These are phyloP conservation scores for Charadrius vociferus DNA, from an alignment of 2,113 vertebrate genomes.

Conservation along the genomic window DNA sequence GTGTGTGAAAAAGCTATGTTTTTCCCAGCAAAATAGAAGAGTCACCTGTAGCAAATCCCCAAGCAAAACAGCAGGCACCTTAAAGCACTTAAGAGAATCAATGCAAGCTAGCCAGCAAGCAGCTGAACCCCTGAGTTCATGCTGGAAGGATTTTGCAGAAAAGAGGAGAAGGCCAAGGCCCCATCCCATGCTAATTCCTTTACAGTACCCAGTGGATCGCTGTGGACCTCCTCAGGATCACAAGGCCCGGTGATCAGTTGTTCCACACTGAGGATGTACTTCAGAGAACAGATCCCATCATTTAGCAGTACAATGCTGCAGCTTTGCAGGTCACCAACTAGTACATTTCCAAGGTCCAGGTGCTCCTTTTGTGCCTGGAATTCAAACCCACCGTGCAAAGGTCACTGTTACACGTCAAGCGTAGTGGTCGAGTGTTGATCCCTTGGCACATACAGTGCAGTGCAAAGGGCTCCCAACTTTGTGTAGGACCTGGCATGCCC, in stretches of 20 bases:
- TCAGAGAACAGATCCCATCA: conserved; percentile 80
- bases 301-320: conserved; percentile 83
- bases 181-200: neutral
- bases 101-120: neutral
- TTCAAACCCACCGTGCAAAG: neutral
- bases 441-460: neutral
- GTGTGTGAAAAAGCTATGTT: neutral
- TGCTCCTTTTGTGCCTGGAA: conserved; percentile 77
- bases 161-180: neutral
- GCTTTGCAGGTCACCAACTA: conserved; percentile 78
- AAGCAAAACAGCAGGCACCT: neutral
- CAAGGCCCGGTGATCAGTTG: conserved; percentile 68
- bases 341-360: conserved; percentile 82
- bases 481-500: neutral
- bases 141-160: neutral
- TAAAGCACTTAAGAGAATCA: neutral
- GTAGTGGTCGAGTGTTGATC: neutral
- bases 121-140: neutral
- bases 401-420: neutral
- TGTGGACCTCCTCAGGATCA: neutral
- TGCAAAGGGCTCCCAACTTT: neutral
- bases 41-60: neutral
- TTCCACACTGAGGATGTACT: conserved; percentile 80
- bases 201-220: conserved; percentile 75
- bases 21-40: neutral